Percentiles rank a stretch among this genome's conserved stretches.
These are phyloP conservation scores for Rostratula benghalensis DNA, from an alignment of 2,113 vertebrate species.

Conservation along the genomic window DNA sequence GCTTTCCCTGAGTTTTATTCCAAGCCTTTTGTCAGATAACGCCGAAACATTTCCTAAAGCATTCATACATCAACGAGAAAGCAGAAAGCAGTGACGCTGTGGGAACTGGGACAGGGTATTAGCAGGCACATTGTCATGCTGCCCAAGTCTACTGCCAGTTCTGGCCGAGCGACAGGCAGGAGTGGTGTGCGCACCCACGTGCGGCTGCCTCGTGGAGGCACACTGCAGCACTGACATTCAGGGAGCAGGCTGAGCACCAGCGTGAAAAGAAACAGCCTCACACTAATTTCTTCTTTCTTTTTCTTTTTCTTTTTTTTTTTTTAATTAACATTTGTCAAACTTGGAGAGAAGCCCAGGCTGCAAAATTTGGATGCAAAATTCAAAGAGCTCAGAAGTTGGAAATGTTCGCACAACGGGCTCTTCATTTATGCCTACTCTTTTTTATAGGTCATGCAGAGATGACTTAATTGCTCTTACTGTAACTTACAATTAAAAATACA, in stretches of 20 bases:
- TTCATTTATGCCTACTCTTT: not conserved
- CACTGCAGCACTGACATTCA: not conserved
- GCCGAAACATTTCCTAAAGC: not conserved
- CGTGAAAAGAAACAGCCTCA: not conserved
- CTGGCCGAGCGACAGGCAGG: not conserved
- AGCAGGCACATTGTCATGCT: not conserved
- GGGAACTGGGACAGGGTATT: not conserved
- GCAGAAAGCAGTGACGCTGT: not conserved
- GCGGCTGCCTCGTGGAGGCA: not conserved
- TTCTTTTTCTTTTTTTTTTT: not conserved
- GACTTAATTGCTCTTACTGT: conserved; percentile 10
- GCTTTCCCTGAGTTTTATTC: not conserved
- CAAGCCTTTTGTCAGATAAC: not conserved
- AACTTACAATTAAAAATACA: not conserved
- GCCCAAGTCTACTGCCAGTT: not conserved
- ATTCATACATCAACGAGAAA: fast-evolving
- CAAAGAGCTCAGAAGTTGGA: conserved; percentile 15
- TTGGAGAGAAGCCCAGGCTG: conserved; percentile 37
- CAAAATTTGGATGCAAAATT: conserved; percentile 16
- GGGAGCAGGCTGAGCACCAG: not conserved
- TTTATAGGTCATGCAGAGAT: conserved; percentile 4
- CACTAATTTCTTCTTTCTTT: not conserved
- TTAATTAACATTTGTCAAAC: conserved; percentile 40
- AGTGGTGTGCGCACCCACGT: fast-evolving
- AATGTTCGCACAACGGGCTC: not conserved